A percentile compares a stretch with the other conserved stretches of the same genome.
Conservation (phyloP, 1,140 invertebrate genomes). For the Zaprionus taronus region DNA sequence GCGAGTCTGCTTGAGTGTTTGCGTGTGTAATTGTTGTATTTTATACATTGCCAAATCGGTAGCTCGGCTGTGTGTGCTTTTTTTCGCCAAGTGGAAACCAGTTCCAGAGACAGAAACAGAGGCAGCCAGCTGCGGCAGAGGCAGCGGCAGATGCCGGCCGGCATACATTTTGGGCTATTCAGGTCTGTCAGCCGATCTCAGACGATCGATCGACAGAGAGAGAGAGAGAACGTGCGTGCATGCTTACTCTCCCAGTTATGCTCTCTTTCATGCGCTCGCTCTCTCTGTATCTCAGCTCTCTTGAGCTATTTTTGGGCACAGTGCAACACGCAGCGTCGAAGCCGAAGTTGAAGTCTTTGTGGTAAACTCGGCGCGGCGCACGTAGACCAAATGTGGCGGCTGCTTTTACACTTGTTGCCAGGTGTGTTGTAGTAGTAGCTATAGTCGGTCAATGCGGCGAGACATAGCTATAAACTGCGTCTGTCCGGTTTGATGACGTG, state of each 20-base stretch:
- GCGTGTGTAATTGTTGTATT: slow-evolving; percentile 14
- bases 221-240: not conserved
- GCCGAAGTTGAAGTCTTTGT: slow-evolving; percentile 7
- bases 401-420: slow-evolving; percentile 23
- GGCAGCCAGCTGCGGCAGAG: slow-evolving; percentile 2
- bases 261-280: slow-evolving; percentile 8
- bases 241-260: not conserved
- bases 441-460: slow-evolving; percentile 4
- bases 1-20: slow-evolving; percentile 8
- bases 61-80: slow-evolving; percentile 33
- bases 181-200: slow-evolving; percentile 44
- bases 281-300: slow-evolving; percentile 5
- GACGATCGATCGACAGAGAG: slow-evolving; percentile 19
- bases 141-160: slow-evolving; percentile 71
- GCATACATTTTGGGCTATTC: slow-evolving; percentile 64
- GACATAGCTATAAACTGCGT: not conserved
- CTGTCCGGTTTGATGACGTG: slow-evolving; percentile 44
- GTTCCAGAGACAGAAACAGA: slow-evolving; percentile 53
- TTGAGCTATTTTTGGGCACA: slow-evolving; percentile 26
- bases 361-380: slow-evolving; percentile 35
- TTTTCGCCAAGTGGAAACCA: slow-evolving; percentile 75
- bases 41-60: slow-evolving; percentile 67
- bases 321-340: slow-evolving; percentile 12
- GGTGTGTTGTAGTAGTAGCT: slow-evolving; percentile 6
- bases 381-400: slow-evolving; percentile 30